Evolutionary conservation across 2,113 vertebrate genomes (phyloP), one percentile per base, ranked within the genome.

Genomic region (Limnothrissa miodon): DNA sequence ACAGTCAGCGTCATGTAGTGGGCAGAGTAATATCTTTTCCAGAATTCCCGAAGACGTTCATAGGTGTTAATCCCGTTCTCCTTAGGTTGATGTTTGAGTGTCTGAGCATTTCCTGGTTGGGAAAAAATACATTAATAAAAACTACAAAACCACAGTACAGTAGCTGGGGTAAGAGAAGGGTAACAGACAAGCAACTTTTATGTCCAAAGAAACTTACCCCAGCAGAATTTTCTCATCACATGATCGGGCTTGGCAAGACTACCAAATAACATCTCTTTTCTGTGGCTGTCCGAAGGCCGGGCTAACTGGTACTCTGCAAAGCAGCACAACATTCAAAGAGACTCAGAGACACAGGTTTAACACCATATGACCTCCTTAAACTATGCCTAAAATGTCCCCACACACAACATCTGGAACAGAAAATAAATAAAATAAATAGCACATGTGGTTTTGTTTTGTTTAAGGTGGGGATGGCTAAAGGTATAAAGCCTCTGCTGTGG

Each of bases 191-290:
- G 25, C 66, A 36, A 74, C 51, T 19, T 21, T 21, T 21, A 80
- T 46, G 9, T 56, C 25, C 85, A 74, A 3, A 39, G 19, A 39
- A 39, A 81, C 92, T 91, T 92, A 99, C 98, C 98, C 96, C 98
- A 99, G 92, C 95, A 97, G 93, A 99, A 99, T 84, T 99, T 99
- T 81, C 96, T 93, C 98, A 99, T 98, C 1, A 98, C 97, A 92
- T 99, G 97, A 81, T 95, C 96, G 44, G 95, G 91, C 88, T 93
- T 97, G 83, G 98, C 97, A 90, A 99, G 91, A 86, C 97, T 98
- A 85, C 97, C 98, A 91, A 99, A 98, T 0, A 99, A 92, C 96
- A 97, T 97, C 91, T 97, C 97, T 84, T 97, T 98, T 48, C 98
- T 96, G 85, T 98, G 97, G 6, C 95, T 95, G 93, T 99, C 98